Conservation (phyloP, 2,797 vertebrate genomes). For the Graptemys geographica region DNA sequence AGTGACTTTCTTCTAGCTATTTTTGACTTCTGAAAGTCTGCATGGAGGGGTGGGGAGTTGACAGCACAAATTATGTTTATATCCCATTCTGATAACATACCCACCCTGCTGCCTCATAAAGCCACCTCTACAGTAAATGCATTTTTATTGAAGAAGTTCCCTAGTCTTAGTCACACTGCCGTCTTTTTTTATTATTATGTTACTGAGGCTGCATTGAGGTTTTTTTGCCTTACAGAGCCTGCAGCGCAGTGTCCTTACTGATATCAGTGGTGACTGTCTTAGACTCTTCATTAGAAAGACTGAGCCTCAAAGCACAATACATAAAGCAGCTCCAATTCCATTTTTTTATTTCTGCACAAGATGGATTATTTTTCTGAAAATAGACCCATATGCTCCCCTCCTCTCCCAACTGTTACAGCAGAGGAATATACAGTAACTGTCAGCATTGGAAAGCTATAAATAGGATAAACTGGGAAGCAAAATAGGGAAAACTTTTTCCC, state of each 20-base stretch:
- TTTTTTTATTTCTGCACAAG: neutral
- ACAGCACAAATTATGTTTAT: constrained; percentile 27
- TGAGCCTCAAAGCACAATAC: neutral
- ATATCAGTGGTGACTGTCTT: neutral
- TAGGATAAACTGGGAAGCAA: neutral
- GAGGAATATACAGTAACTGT: constrained; percentile 13
- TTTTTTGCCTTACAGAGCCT: constrained; percentile 15
- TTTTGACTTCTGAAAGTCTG: constrained; percentile 36
- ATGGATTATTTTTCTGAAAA: neutral
- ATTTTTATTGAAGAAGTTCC: constrained; percentile 46
- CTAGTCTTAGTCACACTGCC: neutral
- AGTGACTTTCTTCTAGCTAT: constrained; percentile 12
- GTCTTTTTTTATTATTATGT: neutral
- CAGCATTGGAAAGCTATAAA: constrained; percentile 20
- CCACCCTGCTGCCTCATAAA: constrained; percentile 26
- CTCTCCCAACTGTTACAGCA: constrained; percentile 1
- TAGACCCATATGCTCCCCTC: neutral
- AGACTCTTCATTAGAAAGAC: constrained; percentile 20
- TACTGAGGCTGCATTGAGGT: neutral
- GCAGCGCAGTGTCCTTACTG: neutral
- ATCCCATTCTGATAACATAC: constrained; percentile 8
- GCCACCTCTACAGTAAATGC: constrained; percentile 28
- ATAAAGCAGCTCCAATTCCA: fast-evolving
- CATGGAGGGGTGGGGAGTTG: neutral
- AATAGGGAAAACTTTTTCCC: neutral